Base-by-base conservation (phyloP, 1,140 invertebrate species). In the Hyles vespertilio region DNA sequence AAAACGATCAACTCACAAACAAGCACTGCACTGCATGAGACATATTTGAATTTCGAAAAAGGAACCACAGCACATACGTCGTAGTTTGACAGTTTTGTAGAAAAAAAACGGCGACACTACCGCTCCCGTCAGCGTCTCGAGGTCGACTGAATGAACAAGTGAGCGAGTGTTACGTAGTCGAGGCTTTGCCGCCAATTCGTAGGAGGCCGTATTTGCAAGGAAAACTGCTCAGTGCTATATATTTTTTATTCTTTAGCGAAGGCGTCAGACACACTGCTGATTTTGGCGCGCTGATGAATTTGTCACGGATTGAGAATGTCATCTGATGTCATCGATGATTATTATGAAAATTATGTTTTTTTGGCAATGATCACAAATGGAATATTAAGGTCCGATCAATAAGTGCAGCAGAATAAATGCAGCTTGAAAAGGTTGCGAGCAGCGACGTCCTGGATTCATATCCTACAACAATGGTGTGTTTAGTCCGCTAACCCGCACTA, bases 131-230 rank as follows among this genome's bases (percentile, higher is more conserved):
- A 65, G 65, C 55, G 44, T 52, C 68, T 67, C 80, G 84, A 87
- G 84, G 84, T 87, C 84, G 84, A 87, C 84, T 87, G 77, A 81
- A 65, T 77, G 65, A 72, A 73, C 72, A 62, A 78, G 73, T 75
- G 74, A 79, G 81, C 72, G 77, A 76, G 63, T 69, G 67, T 75
- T 79, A 79, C 77, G 76, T 76, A 75, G 67, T 68, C 61, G 69
- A 72, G 70, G 70, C 72, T 72, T 70, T 67, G 59, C 67, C 52
- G 59, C 63, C 56, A 70, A 74, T 75, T 65, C 70, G 67, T 74
- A 82, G 77, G 76, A 81, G 78, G 77, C 69, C 74, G 74, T 66
- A 56, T 70, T 68, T 57, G 74, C 80, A 84, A 84, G 81, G 80
- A 84, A 87, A 87, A 80, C 80, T 32, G 61, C 76, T 81, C 69